A percentile compares a stretch with the other conserved stretches of the same genome.
phyloP scores from a whole-genome alignment of 2,113 vertebrate species.

The Anthoscopus minutus region DNA sequence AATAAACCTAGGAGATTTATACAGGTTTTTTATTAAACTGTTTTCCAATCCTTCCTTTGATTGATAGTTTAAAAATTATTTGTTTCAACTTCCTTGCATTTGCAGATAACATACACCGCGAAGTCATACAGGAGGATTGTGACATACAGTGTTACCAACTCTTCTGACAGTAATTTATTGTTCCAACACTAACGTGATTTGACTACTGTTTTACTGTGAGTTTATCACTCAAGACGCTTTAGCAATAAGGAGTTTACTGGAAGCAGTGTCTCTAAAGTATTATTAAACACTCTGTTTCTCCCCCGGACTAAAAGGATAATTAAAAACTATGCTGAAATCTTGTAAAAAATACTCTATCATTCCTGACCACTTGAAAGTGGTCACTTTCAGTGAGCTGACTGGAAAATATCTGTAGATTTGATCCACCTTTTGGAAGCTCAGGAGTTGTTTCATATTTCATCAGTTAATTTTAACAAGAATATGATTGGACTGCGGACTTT shows the following conservation, averaged over 20 bases:
- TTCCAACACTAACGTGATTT: background rate
- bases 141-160: background rate
- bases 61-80: background rate
- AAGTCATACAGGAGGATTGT: background rate
- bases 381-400: background rate
- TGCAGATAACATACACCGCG: background rate
- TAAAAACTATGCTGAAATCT: background rate
- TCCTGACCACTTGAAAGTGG: background rate
- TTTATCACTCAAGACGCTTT: background rate
- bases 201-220: background rate
- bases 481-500: background rate
- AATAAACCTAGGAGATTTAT: background rate
- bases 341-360: background rate
- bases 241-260: background rate
- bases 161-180: background rate
- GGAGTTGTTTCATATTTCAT: background rate
- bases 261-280: background rate
- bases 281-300: background rate
- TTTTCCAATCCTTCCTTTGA: background rate
- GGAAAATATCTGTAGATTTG: background rate
- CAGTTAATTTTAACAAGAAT: background rate
- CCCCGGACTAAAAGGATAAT: background rate
- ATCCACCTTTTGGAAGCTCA: background rate
- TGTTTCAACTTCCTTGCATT: background rate
- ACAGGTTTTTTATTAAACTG: background rate